Conservation (phyloP, 2,797 vertebrate genomes). For the Lepus townsendii region DNA sequence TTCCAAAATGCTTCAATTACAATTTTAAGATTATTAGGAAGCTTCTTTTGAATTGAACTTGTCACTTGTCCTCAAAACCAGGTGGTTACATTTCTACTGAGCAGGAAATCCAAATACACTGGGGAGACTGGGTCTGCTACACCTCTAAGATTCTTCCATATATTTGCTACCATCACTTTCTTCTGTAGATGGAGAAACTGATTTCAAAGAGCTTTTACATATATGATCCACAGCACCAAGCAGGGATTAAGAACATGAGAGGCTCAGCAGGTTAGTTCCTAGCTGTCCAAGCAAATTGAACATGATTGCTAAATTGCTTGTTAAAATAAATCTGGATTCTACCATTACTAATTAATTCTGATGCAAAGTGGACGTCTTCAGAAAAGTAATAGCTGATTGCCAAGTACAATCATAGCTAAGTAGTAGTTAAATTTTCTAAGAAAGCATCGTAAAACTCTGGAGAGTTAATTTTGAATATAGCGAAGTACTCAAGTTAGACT, state of each 20-base stretch:
- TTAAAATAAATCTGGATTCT: conserved; percentile 25
- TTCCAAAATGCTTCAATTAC: not conserved
- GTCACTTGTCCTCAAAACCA: not conserved
- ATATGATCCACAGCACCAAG: not conserved
- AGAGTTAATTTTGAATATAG: not conserved
- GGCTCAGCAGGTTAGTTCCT: not conserved
- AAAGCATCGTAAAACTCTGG: conserved; percentile 18
- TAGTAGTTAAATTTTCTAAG: not conserved
- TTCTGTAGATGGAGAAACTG: not conserved
- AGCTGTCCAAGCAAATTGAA: conserved; percentile 37
- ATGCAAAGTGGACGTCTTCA: not conserved
- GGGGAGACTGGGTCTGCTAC: not conserved
- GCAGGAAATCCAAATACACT: not conserved
- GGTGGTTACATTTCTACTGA: not conserved
- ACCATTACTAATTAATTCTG: not conserved
- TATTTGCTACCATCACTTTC: not conserved
- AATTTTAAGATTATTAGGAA: conserved; percentile 16
- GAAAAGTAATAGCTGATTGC: not conserved
- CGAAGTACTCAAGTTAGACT: not conserved
- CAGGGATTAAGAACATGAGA: not conserved
- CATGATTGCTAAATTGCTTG: not conserved
- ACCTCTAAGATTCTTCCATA: not conserved
- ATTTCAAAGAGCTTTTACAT: conserved; percentile 7
- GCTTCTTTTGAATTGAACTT: not conserved
- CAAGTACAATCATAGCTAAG: conserved; percentile 1